Evolutionary conservation across 2,888 invertebrate species (phyloP), one percentile per base, ranked within the genome.

Genomic region (Apantesis nais): DNA sequence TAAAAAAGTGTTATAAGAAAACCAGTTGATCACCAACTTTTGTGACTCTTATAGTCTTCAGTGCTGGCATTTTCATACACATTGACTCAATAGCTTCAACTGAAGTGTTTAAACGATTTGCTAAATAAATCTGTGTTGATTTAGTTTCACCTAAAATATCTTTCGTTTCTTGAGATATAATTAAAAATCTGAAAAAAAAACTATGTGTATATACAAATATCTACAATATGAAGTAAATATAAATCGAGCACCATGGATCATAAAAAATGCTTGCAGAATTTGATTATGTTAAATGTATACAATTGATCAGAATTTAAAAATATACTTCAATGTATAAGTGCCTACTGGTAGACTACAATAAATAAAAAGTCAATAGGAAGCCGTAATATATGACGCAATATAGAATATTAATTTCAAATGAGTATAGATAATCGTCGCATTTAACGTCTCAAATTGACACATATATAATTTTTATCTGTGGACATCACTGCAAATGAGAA

Each of bases 51-150:
- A 96, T 95, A 63, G 91, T 93, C 74, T 92, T 89, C 11, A 96
- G 89, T 67, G 93, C 90, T n/a, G 96, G 96, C 83, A 95, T 91
- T 85, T 88, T 96, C 29, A 83, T 66, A 85, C 92, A 95, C 81
- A 96, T 95, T 9, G 90, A 89, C 81, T 94, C 92, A n/a, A 96
- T 89, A 70, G 86, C 90, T 62, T 92, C 91, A 2, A 88, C 78
- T 61, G 92, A 88, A 41, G 94, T 95, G 60, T 94, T 93, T 60
- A 96, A 84, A 62, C 96, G 90, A 70, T 95, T 89, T 5, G 96
- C 95, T 63, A 96, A 79, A 80, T 96, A 96, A 66, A 92, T 92
- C 37, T 95, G 90, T 11, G 95, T 93, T 8, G 95, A 91, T 72
- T 92, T 90, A 75, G 89, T 91, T 22, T 95, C 89, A 0, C 96